Conservation (phyloP, 2,888 invertebrate genomes). For the Tubulanus polymorphus region DNA sequence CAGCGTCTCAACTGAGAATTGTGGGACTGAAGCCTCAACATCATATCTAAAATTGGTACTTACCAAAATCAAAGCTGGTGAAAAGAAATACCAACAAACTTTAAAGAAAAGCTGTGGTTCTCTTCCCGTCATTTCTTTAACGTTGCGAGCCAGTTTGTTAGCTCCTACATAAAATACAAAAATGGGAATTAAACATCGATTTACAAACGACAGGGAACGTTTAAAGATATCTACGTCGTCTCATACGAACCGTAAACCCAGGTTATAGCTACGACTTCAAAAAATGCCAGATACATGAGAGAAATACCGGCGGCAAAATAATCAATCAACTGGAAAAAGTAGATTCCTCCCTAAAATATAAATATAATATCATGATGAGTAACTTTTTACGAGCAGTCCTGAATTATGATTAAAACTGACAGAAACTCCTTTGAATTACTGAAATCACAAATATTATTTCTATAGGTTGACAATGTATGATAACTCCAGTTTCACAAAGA, state of each 20-base stretch:
- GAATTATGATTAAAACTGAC: no score
- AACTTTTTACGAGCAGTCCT: no score
- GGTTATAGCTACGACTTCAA: constrained; percentile 46
- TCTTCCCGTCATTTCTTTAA: constrained; percentile 84
- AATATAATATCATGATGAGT: not conserved
- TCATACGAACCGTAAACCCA: constrained; percentile 53
- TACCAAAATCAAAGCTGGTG: constrained; percentile 74
- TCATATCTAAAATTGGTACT: no score
- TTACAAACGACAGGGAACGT: no score
- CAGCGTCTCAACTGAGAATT: no score
- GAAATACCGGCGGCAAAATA: constrained; percentile 47
- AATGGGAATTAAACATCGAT: no score
- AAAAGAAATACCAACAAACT: constrained; percentile 78
- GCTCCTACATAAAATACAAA: constrained; percentile 59
- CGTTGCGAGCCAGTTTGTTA: constrained; percentile 71
- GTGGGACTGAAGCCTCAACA: no score
- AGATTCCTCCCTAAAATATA: constrained; percentile 45
- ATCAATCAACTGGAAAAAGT: constrained; percentile 48
- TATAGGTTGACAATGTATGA: no score
- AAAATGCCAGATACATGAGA: constrained; percentile 48
- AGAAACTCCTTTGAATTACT: no score
- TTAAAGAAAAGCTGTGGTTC: constrained; percentile 77
- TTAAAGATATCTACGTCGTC: no score
- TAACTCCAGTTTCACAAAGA: no score
- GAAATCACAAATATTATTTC: no score